Evolutionary conservation across 2,797 vertebrate species (phyloP), one percentile per base, ranked within the genome.

Genomic region (Eremophila alpestris): DNA sequence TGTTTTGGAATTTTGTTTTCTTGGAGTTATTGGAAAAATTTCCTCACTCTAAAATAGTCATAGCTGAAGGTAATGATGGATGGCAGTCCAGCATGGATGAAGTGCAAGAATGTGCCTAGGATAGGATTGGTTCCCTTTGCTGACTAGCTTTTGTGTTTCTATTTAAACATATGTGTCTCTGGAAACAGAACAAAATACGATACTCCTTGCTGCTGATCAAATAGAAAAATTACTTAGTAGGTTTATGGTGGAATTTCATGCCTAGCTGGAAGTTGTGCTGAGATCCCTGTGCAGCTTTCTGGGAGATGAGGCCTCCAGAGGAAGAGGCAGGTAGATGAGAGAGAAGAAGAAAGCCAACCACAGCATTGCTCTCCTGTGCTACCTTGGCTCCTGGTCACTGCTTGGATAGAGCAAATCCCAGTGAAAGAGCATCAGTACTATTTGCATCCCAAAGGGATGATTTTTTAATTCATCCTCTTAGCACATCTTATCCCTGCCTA

Each of bases 401-500:
- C 78, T 83, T 81, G 76, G n/a, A 58, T 41, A 83, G 46, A 93
- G 48, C 26, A 81, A 96, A 95, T 92, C 83, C 73, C 34, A 0
- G 18, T 24, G 16, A 69, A 69, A 69, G 55, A 51, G 4, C 69
- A 63, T 52, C 51, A 38, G 51, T 67, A 75, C 85, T 93, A 67
- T 92, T 79, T 95, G 55, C 56, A 83, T 92, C 79, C 63, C 63
- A 73, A 73, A 86, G 55, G 84, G 69, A 73, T 76, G 67, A 1
- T 32, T 74, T 78, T 89, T 89, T 59, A 85, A 81, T 92, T 93
- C 82, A 87, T 95, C 84, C 84, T 95, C 87, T 89, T 93, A 95
- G 43, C 68, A 68, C 58, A 74, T 91, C 79, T 92, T 94, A 92
- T 69, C 58, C 69, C 77, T 2, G 6, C 45, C 79, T 68, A 75